These are phyloP conservation scores for Siderastrea siderea DNA, from an alignment of 92 coral and sea anemone genomes.

Conservation along the genomic window DNA sequence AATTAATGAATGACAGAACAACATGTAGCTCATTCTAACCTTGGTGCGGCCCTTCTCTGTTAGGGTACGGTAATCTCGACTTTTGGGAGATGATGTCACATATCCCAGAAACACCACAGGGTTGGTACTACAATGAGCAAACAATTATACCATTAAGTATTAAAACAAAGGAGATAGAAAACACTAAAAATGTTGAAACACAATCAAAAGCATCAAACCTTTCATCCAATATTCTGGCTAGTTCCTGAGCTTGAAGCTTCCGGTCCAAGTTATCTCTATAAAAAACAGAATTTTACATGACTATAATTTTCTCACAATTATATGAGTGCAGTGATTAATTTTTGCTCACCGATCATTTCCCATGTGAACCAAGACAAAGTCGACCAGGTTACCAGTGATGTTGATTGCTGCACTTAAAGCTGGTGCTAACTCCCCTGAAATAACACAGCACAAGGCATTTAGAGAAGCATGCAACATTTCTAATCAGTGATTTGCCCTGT, in stretches of 20 bases:
- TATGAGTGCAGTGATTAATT: background rate
- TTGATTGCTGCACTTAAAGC: constrained; percentile 96
- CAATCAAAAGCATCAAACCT: constrained; percentile 61
- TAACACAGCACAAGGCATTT: background rate
- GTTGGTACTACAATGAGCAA: constrained; percentile 73
- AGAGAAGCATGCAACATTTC: background rate
- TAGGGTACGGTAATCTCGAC: constrained; percentile 90
- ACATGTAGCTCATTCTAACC: constrained; percentile 59
- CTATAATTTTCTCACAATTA: background rate
- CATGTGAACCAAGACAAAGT: constrained; percentile 95
- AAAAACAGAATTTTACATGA: background rate
- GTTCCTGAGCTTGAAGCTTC: constrained; percentile 89
- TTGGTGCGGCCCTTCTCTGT: constrained; percentile 83
- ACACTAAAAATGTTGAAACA: background rate
- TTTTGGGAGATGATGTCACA: constrained; percentile 93
- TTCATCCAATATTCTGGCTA: constrained; percentile 86
- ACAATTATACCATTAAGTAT: background rate
- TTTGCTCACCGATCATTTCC: constrained; percentile 92
- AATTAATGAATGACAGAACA: background rate
- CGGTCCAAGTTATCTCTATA: constrained; percentile 94
- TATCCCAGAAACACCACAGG: constrained; percentile 97
- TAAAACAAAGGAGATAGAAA: background rate
- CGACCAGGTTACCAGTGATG: constrained; percentile 89
- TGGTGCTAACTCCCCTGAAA: constrained; percentile 94
- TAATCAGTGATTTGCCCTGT: background rate